phyloP scores from a whole-genome alignment of 1,140 invertebrate genomes.

The Pissodes strobi region DNA sequence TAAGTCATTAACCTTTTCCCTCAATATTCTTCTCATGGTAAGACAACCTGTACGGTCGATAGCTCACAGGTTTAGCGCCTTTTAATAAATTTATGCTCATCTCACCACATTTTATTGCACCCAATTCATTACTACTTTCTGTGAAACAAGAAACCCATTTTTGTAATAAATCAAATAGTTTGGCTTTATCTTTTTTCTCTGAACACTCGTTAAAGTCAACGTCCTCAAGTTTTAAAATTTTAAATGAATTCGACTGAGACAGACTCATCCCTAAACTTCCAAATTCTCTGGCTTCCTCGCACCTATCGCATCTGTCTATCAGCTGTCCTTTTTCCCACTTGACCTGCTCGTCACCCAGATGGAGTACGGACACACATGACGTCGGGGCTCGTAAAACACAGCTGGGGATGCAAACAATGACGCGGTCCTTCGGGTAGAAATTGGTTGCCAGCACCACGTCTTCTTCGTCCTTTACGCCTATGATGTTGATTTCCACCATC shows the following conservation, averaged over 20 bases:
- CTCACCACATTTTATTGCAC: slow-evolving; percentile 34
- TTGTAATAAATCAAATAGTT: not conserved
- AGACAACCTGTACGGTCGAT: slow-evolving; percentile 18
- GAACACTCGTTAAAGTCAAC: too few relatives aligned
- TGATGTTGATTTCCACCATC: too few relatives aligned
- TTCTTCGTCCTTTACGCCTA: too few relatives aligned
- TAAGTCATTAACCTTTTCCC: not conserved
- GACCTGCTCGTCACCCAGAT: not conserved
- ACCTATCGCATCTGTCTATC: not conserved
- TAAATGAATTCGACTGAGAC: not conserved
- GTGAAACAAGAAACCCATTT: slow-evolving; percentile 32
- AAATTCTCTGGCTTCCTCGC: not conserved
- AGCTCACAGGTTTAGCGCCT: slow-evolving; percentile 14
- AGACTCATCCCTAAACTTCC: not conserved
- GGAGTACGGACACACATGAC: too few relatives aligned
- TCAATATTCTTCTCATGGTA: not conserved
- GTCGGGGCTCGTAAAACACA: too few relatives aligned
- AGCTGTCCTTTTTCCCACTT: not conserved
- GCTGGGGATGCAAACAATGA: too few relatives aligned
- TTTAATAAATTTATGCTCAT: slow-evolving; percentile 45
- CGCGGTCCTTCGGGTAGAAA: too few relatives aligned
- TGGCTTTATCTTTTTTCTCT: not conserved
- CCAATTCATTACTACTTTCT: slow-evolving; percentile 32
- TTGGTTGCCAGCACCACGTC: too few relatives aligned
- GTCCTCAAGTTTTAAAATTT: not conserved